Percentiles rank a stretch among this genome's conserved stretches.
phyloP scores from a whole-genome alignment of 92 coral and sea anemone genomes.

The Umimayanthus kanabou region DNA sequence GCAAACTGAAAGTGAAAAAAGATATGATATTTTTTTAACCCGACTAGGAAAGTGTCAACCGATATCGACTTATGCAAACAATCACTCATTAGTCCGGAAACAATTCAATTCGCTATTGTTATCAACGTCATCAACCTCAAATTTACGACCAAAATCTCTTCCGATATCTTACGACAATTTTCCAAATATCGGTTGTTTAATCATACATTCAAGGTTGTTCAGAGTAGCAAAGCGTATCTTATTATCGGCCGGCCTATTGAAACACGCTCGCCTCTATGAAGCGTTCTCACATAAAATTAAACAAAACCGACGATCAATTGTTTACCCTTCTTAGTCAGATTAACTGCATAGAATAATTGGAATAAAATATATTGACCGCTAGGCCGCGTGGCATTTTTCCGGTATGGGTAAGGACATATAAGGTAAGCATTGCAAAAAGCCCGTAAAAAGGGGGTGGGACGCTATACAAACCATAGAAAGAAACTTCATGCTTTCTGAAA shows the following conservation, averaged over 20 bases:
- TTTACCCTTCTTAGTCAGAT: background rate
- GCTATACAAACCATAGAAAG: background rate
- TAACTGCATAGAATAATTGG: slow-evolving; percentile 1
- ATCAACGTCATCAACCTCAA: background rate
- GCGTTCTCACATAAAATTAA: background rate
- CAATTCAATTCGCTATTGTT: background rate
- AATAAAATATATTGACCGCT: background rate
- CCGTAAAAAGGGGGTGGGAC: slow-evolving; percentile 22
- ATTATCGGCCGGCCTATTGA: too few relatives aligned
- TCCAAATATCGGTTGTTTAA: background rate
- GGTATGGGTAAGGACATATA: slow-evolving; percentile 5
- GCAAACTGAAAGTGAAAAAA: background rate
- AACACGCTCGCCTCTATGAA: background rate
- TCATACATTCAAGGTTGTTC: background rate
- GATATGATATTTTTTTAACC: too few relatives aligned
- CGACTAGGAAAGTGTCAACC: background rate
- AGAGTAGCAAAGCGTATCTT: too few relatives aligned
- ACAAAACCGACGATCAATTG: background rate
- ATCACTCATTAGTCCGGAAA: background rate
- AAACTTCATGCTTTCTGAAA: background rate
- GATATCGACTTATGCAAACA: background rate
- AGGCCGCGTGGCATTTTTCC: slow-evolving; percentile 11
- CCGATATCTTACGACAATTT: background rate
- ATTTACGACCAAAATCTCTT: background rate
- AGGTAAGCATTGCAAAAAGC: background rate